phyloP scores from a whole-genome alignment of 2,113 vertebrate species.

The Pseudorasbora parva region DNA sequence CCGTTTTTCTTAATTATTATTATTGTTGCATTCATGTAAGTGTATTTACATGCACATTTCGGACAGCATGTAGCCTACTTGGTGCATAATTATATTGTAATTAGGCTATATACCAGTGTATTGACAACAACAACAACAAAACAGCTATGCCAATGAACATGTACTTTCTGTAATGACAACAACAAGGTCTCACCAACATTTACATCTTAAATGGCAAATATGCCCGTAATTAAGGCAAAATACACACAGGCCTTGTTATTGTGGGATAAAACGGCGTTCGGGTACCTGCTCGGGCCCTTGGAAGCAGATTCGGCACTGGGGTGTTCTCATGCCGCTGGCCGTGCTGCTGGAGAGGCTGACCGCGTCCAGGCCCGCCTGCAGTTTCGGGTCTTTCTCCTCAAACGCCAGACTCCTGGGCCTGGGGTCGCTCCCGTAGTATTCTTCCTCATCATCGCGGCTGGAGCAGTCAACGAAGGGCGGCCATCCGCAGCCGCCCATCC shows the following conservation, averaged over 20 bases:
- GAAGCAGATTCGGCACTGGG: slow-evolving; percentile 93
- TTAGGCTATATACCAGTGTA: too few relatives aligned
- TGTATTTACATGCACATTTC: neutral
- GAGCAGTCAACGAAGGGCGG: slow-evolving; percentile 83
- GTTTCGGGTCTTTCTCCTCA: slow-evolving; percentile 83
- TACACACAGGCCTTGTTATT: neutral
- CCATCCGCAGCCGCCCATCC: slow-evolving; percentile 89
- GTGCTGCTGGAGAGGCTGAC: slow-evolving; percentile 88
- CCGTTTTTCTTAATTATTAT: neutral
- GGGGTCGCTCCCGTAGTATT: slow-evolving; percentile 85
- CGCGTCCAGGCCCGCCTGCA: slow-evolving; percentile 85
- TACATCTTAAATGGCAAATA: neutral
- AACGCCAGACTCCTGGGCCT: slow-evolving; percentile 82
- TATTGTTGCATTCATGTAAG: neutral
- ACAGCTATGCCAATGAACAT: neutral
- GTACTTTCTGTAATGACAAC: neutral
- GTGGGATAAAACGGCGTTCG: neutral
- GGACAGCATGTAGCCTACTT: neutral
- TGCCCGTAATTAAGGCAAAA: neutral
- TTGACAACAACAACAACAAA: too few relatives aligned
- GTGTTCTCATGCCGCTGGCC: slow-evolving; percentile 86
- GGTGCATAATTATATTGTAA: too few relatives aligned
- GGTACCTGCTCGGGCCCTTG: slow-evolving; percentile 90
- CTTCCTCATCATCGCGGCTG: slow-evolving; percentile 82
- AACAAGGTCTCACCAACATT: neutral